phyloP scores from a whole-genome alignment of 2,888 invertebrate species.

The Apamea sordens region DNA sequence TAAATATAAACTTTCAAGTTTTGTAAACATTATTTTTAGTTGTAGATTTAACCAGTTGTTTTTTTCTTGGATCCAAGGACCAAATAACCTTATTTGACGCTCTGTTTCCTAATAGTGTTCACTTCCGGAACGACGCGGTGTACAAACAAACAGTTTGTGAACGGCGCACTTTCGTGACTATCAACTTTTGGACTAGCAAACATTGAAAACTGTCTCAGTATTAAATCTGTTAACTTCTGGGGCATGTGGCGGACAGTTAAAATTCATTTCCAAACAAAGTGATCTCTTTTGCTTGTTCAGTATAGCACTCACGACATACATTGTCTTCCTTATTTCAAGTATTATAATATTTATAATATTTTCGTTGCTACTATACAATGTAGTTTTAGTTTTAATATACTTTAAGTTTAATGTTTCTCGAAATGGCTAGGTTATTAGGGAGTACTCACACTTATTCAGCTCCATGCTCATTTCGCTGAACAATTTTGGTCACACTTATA shows the following conservation, averaged over 20 bases:
- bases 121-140: conserved; percentile 12
- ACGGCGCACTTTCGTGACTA: not conserved
- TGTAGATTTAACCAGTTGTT: not conserved
- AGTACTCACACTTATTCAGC: no score
- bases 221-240: conserved; percentile 25
- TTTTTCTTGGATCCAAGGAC: not conserved
- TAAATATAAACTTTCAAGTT: not conserved
- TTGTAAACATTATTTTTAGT: not conserved
- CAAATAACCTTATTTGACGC: not conserved
- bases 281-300: conserved; percentile 21
- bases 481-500: no score
- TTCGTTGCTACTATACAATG: not conserved
- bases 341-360: conserved; percentile 38
- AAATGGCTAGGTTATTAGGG: conserved; percentile 40
- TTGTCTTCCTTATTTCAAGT: conserved; percentile 23
- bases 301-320: conserved; percentile 9
- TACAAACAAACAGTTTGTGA: conserved; percentile 15
- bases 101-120: not conserved
- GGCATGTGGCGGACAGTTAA: conserved; percentile 20
- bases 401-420: conserved; percentile 23
- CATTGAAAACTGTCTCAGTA: conserved; percentile 18
- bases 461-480: no score
- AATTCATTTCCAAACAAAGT: conserved; percentile 37
- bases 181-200: conserved; percentile 16
- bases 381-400: conserved; percentile 1